phyloP scores from a whole-genome alignment of 2,888 invertebrate species.

The Allygus modestus region DNA sequence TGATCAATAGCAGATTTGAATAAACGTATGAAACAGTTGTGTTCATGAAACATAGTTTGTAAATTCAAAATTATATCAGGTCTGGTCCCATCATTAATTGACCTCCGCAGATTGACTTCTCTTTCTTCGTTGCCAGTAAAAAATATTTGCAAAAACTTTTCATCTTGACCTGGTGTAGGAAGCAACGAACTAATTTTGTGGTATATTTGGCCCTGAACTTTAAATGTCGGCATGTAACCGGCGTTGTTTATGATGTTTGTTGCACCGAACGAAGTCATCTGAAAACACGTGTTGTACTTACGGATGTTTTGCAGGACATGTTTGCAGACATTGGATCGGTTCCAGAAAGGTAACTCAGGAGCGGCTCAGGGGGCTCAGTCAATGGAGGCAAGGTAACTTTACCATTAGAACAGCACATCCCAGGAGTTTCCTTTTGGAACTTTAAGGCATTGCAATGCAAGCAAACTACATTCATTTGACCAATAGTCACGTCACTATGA shows the following conservation, averaged over 20 bases:
- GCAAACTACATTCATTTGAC: too few relatives aligned
- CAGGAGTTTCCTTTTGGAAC: background rate
- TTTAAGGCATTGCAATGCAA: conserved; percentile 9
- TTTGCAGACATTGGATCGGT: conserved; percentile 7
- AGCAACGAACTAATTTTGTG: conserved; percentile 44
- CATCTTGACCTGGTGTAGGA: conserved; percentile 33
- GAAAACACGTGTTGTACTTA: background rate
- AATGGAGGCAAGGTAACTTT: background rate
- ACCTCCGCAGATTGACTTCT: conserved; percentile 34
- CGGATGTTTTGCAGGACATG: background rate
- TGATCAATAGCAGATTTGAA: conserved; percentile 47
- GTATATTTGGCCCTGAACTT: conserved; percentile 55
- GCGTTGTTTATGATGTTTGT: conserved; percentile 39
- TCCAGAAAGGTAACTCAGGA: conserved; percentile 11
- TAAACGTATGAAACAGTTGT: conserved; percentile 10
- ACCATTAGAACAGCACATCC: conserved; percentile 13
- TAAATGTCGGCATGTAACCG: conserved; percentile 57
- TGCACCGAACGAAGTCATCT: conserved; percentile 14
- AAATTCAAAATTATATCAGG: conserved; percentile 17
- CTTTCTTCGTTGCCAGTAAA: conserved; percentile 48
- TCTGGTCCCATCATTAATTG: conserved; percentile 45
- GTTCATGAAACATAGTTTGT: conserved; percentile 18
- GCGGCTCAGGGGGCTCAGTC: conserved; percentile 1
- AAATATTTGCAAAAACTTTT: conserved; percentile 45
- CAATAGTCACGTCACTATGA: background rate